Base-by-base conservation (phyloP, 2,797 vertebrate genomes). In the Anas bahamensis region DNA sequence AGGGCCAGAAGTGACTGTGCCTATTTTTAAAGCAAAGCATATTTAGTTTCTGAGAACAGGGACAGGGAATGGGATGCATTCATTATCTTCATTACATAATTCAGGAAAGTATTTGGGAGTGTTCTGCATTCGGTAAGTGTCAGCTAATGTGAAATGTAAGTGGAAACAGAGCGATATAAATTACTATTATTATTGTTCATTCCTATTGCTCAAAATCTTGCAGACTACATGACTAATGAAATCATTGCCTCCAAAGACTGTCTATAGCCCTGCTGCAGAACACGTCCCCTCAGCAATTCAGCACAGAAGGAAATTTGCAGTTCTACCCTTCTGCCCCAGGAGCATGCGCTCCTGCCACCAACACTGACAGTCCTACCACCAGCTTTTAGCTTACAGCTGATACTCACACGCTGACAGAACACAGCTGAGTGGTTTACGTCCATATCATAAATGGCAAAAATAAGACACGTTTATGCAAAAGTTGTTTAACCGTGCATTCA, bases 21-120 rank as follows among this genome's bases (percentile, higher is more conserved):
- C 90, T 89, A 75, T 74, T 97, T 84, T 84, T 92, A 90, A 97
- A 97, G 89, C 78, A 83, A 89, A 65, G 85, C 85, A 66, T 81
- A 78, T 94, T 92, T 95, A 82, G 86, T 94, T 96, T 96, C 97
- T 97, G 96, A 96, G 91, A 94, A 85, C 65, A 88, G 48, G 48
- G 65, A 57, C 37, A 33, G 56, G 82, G 82, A 95, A 94, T 92
- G 77, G 93, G 93, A 97, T 95, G 80, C 21, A 17, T 94, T 81
- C 76, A 82, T 87, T 93, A 69, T 78, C 70, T 78, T 96, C 79
- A 73, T 82, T 96, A 95, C 95, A 83, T 86, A 93, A 94, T 82
- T 86, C 91, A 94, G 94, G 80, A 95, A 96, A 97, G 65, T 89
- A 64, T 68, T 95, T 94, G 96, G 93, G 94, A 96, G 83, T 70